phyloP scores from a whole-genome alignment of 2,113 vertebrate genomes.

The Coracopsis vasa region DNA sequence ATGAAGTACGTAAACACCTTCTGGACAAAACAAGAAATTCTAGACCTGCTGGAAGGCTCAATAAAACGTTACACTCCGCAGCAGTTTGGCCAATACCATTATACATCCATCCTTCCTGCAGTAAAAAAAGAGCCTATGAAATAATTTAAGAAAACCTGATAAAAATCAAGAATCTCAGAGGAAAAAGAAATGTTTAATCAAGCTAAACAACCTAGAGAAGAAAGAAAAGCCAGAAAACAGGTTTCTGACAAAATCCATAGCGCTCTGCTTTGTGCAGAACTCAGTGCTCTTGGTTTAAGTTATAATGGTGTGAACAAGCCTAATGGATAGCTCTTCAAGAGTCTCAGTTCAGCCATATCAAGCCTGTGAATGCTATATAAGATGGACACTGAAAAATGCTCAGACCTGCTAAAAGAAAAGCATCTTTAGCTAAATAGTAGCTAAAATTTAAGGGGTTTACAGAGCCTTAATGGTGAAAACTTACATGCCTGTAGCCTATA shows the following conservation, averaged over 20 bases:
- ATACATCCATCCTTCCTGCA: not conserved
- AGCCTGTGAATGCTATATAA: not conserved
- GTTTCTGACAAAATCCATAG: not conserved
- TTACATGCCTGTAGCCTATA: not conserved
- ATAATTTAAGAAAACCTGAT: not conserved
- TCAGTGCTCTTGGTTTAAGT: not conserved
- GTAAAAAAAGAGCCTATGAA: not conserved
- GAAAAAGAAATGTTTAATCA: not conserved
- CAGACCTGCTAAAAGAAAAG: not conserved
- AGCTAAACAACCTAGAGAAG: not conserved
- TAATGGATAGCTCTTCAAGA: not conserved
- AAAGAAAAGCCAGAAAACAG: not conserved
- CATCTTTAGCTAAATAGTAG: not conserved
- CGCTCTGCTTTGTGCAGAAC: not conserved
- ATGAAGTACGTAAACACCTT: not conserved
- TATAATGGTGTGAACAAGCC: not conserved
- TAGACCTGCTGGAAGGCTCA: not conserved
- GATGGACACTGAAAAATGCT: not conserved
- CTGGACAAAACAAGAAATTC: not conserved
- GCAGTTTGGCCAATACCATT: not conserved
- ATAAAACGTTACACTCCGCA: not conserved
- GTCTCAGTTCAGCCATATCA: not conserved
- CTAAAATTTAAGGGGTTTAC: not conserved
- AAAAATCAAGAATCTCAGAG: not conserved
- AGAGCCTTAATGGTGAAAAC: not conserved